Percentiles rank a stretch among this genome's conserved stretches.
phyloP scores from a whole-genome alignment of 2,888 invertebrate species.

The Schrankia costaestrigalis region DNA sequence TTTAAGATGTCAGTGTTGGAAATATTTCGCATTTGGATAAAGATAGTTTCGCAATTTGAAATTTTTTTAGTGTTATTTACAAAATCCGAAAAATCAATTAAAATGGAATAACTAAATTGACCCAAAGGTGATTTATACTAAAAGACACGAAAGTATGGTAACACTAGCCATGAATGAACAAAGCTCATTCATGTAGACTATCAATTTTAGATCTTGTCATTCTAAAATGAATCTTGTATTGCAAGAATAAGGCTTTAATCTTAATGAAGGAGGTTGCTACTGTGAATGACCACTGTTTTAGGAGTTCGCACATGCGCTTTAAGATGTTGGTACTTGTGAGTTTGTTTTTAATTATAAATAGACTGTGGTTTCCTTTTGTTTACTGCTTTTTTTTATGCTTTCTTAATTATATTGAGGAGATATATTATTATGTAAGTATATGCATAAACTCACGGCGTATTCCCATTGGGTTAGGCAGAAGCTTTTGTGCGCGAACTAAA shows the following conservation, averaged over 20 bases:
- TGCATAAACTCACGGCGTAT: too few species aligned
- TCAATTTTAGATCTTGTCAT: constrained; percentile 13
- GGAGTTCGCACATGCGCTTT: constrained; percentile 24
- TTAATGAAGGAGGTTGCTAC: neutral
- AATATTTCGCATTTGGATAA: too few species aligned
- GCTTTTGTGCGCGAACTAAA: too few species aligned
- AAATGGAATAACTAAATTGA: neutral
- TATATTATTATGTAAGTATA: too few species aligned
- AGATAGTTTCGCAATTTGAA: too few species aligned
- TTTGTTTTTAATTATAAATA: constrained; percentile 8
- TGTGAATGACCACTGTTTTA: constrained; percentile 23
- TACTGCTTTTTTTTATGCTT: constrained; percentile 1
- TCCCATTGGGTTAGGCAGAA: too few species aligned
- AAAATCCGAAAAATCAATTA: too few species aligned
- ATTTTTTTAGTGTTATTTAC: too few species aligned
- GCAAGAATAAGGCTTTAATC: constrained; percentile 4
- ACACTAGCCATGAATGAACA: constrained; percentile 33
- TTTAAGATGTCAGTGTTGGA: too few species aligned
- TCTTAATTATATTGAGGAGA: too few species aligned
- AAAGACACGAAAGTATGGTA: constrained; percentile 7
- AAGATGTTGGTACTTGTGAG: constrained; percentile 4
- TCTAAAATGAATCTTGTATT: constrained; percentile 1
- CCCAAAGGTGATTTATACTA: constrained; percentile 3
- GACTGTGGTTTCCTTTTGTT: constrained; percentile 6
- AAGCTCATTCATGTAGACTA: constrained; percentile 34